Evolutionary conservation across 2,888 invertebrate species (phyloP).

Genomic region (Labia minor): DNA sequence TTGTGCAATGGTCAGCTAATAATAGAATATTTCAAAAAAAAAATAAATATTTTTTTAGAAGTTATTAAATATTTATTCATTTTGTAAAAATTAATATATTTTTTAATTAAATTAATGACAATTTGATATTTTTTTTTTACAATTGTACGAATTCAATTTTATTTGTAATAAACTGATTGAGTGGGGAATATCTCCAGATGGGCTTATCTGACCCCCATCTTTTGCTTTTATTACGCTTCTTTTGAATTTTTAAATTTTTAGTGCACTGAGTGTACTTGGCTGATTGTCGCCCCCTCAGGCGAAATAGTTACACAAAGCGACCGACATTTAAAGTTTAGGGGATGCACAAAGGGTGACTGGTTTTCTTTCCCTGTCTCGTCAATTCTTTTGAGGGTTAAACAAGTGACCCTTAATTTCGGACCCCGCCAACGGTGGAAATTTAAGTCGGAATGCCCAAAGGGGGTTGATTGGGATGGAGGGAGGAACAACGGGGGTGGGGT

Average conservation of each 20-base stretch:
- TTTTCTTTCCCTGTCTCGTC: background rate
- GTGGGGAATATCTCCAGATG: no score
- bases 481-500: no score
- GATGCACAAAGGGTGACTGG: background rate
- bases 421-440: background rate
- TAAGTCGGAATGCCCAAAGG: constrained; percentile 5
- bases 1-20: no score
- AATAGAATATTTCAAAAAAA: no score
- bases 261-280: background rate
- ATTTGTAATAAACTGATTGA: no score
- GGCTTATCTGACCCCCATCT: background rate
- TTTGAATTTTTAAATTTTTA: constrained; percentile 13
- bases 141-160: no score
- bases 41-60: no score
- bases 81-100: no score
- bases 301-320: constrained; percentile 13
- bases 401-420: constrained; percentile 25
- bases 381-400: constrained; percentile 20
- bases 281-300: background rate
- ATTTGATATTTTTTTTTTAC: no score
- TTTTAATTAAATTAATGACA: no score
- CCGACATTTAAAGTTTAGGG: background rate
- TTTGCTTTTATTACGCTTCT: background rate
- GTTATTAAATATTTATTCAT: no score
- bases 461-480: background rate